Evolutionary conservation across 2,797 vertebrate genomes (phyloP), one percentile per base, ranked within the genome.

Genomic region (Adelosebastes latens): DNA sequence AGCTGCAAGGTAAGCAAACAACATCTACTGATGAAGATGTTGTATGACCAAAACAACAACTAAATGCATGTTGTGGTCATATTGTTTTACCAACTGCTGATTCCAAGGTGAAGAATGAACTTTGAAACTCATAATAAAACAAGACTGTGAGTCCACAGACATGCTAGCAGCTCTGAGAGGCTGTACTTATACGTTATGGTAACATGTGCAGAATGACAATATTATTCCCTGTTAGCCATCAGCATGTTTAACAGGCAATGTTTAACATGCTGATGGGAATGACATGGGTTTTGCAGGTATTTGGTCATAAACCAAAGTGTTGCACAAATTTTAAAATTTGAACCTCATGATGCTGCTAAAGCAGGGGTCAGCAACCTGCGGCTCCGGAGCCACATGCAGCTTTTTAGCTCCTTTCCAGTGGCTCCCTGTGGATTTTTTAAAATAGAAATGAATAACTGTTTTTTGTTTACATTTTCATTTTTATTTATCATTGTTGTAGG

Each of bases 371-470:
- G 39, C 39, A 39, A 39, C 39, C 39, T 39, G 39, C 13, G 5
- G 39, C 39, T 39, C 12, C 5, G 0, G 12, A 39, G 36, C 0
- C 36, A 39, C 36, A 39, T 39, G 36, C 0, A 1, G 12, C 36
- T 39, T 1, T 39, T 39, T 39, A 39, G 13, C 36, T 0, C 0
- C 36, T 39, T 2, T 39, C 13, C 36, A 39, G 36, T 39, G 36
- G 36, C 36, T 0, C 0, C 39, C 39, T 39, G 13, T 39, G 2
- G 39, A 39, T 39, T 39, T 39, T 1, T 39, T 2, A 39, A 39
- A 2, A 39, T 39, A 1, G 13, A 39, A 39, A 39, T 39, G 13
- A 39, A 39, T 39, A 14, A 39, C 5, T 39, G 36, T 39, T 39
- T 39, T 39, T 39, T 39, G 36, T 39, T 39, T 14, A 39, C 36